Percentiles rank a stretch among this genome's conserved stretches.
Conservation (phyloP, 2,888 invertebrate species). For the Salticus scenicus region DNA sequence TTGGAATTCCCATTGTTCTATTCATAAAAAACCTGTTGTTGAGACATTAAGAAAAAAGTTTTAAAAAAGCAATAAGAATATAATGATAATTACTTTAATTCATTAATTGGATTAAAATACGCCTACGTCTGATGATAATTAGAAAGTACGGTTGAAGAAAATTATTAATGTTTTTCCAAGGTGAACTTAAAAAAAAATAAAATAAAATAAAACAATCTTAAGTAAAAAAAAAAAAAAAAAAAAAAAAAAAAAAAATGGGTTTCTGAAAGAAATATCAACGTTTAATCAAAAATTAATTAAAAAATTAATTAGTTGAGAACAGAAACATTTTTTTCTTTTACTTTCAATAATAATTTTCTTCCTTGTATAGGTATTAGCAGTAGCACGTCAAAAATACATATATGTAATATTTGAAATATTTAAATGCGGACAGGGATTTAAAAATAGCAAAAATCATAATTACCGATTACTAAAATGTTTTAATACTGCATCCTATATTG, state of each 20-base stretch:
- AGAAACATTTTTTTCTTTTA: too few relatives aligned
- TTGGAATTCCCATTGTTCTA: neutral
- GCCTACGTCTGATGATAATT: neutral
- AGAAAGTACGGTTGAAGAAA: neutral
- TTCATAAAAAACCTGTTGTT: constrained; percentile 1
- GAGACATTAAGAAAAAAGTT: neutral
- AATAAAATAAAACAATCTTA: too few relatives aligned
- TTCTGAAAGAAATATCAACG: neutral
- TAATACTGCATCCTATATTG: too few relatives aligned
- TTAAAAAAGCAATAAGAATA: neutral
- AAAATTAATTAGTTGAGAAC: constrained; percentile 10
- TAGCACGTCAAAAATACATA: too few relatives aligned
- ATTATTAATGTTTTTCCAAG: neutral
- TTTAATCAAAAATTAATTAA: constrained; percentile 6
- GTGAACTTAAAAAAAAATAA: too few relatives aligned
- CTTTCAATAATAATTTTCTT: too few relatives aligned
- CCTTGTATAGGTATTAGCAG: too few relatives aligned
- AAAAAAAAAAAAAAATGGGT: neutral
- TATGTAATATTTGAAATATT: too few relatives aligned
- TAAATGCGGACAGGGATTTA: too few relatives aligned
- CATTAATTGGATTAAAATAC: constrained; percentile 15
- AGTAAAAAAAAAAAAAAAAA: neutral
- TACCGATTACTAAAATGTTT: too few relatives aligned
- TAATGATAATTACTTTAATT: constrained; percentile 5
- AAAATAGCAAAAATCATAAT: too few relatives aligned